Evolutionary conservation across 64 coral and sea anemone genomes (phyloP).

Genomic region (Actinia equina): DNA sequence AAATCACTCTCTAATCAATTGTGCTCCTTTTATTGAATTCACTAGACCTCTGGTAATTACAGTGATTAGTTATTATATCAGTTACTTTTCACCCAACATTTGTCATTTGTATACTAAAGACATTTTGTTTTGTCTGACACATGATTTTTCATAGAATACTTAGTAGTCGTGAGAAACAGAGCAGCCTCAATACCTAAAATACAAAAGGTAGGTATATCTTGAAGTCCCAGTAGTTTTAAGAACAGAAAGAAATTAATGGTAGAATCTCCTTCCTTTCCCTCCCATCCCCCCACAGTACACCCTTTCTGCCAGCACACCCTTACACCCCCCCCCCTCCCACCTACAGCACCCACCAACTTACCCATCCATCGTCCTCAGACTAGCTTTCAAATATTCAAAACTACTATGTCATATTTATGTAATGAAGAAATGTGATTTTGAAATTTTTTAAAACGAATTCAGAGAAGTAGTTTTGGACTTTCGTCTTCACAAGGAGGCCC

Average conservation of each 20-base stretch:
- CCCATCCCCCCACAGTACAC: background rate
- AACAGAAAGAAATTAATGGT: too few species aligned
- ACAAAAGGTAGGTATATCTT: background rate
- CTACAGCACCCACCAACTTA: too few species aligned
- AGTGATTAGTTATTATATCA: too few species aligned
- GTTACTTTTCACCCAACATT: too few species aligned
- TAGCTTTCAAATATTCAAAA: background rate
- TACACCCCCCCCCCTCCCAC: too few species aligned
- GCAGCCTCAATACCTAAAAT: slow-evolving; percentile 40
- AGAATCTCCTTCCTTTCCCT: background rate
- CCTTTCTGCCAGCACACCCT: too few species aligned
- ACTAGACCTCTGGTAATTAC: too few species aligned
- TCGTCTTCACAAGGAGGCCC: slow-evolving; percentile 16
- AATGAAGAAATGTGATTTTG: background rate
- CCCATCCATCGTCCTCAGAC: too few species aligned
- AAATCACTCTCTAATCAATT: too few species aligned
- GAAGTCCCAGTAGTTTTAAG: background rate
- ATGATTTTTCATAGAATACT: slow-evolving; percentile 30
- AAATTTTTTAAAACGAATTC: background rate
- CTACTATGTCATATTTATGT: background rate
- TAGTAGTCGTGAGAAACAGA: slow-evolving; percentile 46
- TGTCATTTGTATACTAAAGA: too few species aligned
- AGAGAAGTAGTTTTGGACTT: slow-evolving; percentile 27
- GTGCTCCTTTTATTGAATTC: too few species aligned
- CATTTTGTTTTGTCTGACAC: background rate